Evolutionary conservation across 2,113 vertebrate species (phyloP).

Genomic region (Ranitomeya imitator): DNA sequence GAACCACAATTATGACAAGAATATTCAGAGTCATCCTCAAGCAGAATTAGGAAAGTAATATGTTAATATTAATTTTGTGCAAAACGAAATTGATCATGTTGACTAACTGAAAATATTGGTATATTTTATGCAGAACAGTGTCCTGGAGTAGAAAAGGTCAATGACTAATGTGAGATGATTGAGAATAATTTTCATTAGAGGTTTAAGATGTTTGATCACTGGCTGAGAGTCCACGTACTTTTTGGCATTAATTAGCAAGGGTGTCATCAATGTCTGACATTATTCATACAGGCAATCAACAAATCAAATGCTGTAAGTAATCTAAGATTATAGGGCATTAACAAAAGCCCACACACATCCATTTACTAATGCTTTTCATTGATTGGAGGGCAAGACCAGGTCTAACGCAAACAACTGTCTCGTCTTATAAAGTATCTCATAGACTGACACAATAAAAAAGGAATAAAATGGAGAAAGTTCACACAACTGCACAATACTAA

Average conservation of each 20-base stretch:
- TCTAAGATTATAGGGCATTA: background rate
- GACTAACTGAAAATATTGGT: background rate
- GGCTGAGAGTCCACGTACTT: background rate
- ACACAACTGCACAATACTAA: too few species aligned
- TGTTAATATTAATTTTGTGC: background rate
- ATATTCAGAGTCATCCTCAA: background rate
- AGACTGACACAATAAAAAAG: background rate
- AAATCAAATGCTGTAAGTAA: constrained; percentile 11
- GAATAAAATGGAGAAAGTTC: too few species aligned
- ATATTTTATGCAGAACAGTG: background rate
- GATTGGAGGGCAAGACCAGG: background rate
- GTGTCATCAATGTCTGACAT: background rate
- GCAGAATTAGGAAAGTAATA: background rate
- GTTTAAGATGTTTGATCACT: background rate
- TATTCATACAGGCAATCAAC: background rate
- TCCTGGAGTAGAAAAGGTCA: constrained; percentile 20
- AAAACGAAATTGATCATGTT: background rate
- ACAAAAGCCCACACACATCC: background rate
- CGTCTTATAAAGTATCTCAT: background rate
- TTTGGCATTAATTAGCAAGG: background rate
- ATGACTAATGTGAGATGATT: constrained; percentile 10
- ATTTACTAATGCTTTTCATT: background rate
- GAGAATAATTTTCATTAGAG: background rate
- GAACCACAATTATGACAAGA: too few species aligned
- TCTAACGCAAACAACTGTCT: background rate